Evolutionary conservation across 2,113 vertebrate genomes (phyloP).

Genomic region (Piaya cayana): DNA sequence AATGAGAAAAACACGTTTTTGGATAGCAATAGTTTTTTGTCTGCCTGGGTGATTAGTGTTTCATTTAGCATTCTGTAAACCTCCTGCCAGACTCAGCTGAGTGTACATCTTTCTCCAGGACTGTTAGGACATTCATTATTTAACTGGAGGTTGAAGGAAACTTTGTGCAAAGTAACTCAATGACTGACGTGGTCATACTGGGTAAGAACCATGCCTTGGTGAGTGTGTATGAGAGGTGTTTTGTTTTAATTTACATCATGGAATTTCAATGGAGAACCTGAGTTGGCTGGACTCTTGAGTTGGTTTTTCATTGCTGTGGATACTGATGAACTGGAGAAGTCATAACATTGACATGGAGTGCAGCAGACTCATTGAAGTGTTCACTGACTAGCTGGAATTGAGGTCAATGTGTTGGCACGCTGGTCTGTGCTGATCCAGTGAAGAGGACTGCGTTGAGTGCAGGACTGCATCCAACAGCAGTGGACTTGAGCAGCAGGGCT

Average conservation of each 20-base stretch:
- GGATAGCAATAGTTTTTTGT: background rate
- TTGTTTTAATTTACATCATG: background rate
- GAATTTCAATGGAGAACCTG: background rate
- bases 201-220: background rate
- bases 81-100: background rate
- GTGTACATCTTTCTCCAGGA: background rate
- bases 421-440: background rate
- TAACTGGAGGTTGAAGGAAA: background rate
- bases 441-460: rapidly evolving
- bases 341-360: rapidly evolving
- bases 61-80: background rate
- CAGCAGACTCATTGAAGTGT: rapidly evolving
- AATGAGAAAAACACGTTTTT: background rate
- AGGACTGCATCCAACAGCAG: background rate
- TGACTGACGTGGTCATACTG: rapidly evolving
- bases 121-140: background rate
- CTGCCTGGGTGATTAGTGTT: conserved; percentile 1
- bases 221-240: background rate
- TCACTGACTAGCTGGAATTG: background rate
- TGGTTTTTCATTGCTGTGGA: background rate
- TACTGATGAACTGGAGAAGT: background rate
- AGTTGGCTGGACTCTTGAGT: background rate
- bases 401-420: background rate
- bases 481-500: background rate
- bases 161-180: background rate